Conservation (phyloP, 2,888 invertebrate genomes). For the Ophion ellenae region DNA sequence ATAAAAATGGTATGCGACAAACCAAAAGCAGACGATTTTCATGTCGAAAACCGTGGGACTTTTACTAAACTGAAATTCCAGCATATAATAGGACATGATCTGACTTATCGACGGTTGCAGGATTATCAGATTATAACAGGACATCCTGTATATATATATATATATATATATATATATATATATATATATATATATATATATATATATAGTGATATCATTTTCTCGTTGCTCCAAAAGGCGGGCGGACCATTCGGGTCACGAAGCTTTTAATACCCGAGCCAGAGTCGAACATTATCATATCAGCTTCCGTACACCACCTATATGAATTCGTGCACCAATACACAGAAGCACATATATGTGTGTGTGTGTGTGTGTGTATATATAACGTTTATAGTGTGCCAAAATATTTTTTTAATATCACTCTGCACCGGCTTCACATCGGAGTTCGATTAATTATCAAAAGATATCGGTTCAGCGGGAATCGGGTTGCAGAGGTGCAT, state of each 20-base stretch:
- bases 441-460: slow-evolving; percentile 63
- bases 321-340: not conserved
- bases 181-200: too few relatives aligned
- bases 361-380: not conserved
- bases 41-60: too few relatives aligned
- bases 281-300: slow-evolving; percentile 59
- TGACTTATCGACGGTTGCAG: too few relatives aligned
- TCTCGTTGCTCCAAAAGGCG: slow-evolving; percentile 51
- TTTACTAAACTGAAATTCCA: too few relatives aligned
- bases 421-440: slow-evolving; percentile 18
- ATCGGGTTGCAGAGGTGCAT: not conserved
- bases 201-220: slow-evolving; percentile 15
- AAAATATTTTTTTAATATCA: slow-evolving; percentile 61
- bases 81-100: too few relatives aligned
- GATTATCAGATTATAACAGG: too few relatives aligned
- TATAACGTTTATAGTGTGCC: slow-evolving; percentile 49
- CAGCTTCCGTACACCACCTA: not conserved
- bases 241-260: slow-evolving; percentile 66
- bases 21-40: too few relatives aligned
- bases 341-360: not conserved
- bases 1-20: too few relatives aligned
- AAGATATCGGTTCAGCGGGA: slow-evolving; percentile 20
- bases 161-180: not conserved
- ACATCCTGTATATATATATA: not conserved
- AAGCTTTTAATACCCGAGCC: slow-evolving; percentile 63